These are phyloP conservation scores for Cylas formicarius DNA, from an alignment of 1,140 invertebrate species.

Conservation along the genomic window DNA sequence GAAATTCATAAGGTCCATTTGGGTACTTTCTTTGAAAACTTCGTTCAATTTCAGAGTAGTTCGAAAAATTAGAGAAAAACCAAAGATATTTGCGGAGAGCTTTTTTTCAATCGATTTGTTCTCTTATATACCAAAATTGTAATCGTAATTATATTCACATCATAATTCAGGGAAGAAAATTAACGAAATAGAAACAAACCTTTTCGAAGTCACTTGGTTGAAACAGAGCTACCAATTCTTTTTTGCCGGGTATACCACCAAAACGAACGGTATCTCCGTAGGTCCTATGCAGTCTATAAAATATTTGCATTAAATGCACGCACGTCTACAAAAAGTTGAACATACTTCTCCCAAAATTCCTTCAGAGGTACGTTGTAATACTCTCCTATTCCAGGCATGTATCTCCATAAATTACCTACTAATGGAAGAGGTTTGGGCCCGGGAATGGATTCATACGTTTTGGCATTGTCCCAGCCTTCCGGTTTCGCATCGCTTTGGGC, in stretches of 20 bases:
- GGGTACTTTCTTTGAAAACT: no score
- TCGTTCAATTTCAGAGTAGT: no score
- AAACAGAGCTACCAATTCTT: conserved; percentile 14
- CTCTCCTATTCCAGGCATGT: conserved; percentile 22
- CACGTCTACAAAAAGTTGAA: no score
- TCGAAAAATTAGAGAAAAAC: no score
- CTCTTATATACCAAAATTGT: no score
- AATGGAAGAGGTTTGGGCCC: conserved; percentile 43
- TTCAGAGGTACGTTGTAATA: conserved; percentile 17
- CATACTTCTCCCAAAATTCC: conserved; percentile 20
- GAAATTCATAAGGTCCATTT: no score
- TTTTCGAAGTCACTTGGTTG: conserved; percentile 25
- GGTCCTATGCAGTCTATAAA: conserved; percentile 14
- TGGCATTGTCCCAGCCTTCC: conserved; percentile 30
- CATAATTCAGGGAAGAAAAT: no score
- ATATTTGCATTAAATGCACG: conserved; percentile 4
- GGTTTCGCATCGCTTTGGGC: conserved; percentile 19
- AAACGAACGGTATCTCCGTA: conserved; percentile 21
- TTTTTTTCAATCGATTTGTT: no score
- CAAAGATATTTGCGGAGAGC: no score
- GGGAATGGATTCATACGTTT: conserved; percentile 45
- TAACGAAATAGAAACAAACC: conserved; percentile 12
- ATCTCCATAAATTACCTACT: conserved; percentile 42
- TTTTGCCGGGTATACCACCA: conserved; percentile 8
- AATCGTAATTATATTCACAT: no score